phyloP scores from a whole-genome alignment of 2,113 vertebrate species.

The Bothrops jararaca region DNA sequence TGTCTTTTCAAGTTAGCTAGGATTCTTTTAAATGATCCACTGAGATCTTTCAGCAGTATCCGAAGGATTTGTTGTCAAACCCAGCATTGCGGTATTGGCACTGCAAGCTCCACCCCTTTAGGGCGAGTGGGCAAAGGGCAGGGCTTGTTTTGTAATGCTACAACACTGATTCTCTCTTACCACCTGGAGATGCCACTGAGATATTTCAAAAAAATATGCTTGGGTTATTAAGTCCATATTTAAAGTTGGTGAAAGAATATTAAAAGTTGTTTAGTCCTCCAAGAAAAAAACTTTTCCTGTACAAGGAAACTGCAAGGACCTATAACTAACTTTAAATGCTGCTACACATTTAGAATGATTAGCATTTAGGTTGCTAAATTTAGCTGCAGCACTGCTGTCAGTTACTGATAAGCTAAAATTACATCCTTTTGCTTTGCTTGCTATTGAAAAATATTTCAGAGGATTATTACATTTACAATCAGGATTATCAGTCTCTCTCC shows the following conservation, averaged over 20 bases:
- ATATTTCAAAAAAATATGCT: not conserved
- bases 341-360: constrained; percentile 33
- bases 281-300: constrained; percentile 11
- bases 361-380: constrained; percentile 49
- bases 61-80: not conserved
- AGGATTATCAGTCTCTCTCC: constrained; percentile 50
- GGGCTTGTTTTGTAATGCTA: not conserved
- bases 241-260: constrained; percentile 3
- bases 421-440: constrained; percentile 52
- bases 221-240: not conserved
- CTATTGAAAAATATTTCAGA: constrained; percentile 54
- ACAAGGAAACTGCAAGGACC: constrained; percentile 38
- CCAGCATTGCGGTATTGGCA: not conserved
- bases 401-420: constrained; percentile 62
- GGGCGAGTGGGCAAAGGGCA: not conserved
- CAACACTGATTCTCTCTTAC: not conserved
- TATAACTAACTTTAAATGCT: constrained; percentile 45
- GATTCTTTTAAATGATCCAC: not conserved
- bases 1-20: not conserved
- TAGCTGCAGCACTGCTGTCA: constrained; percentile 41
- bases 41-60: not conserved
- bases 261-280: constrained; percentile 24
- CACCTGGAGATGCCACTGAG: not conserved
- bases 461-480: constrained; percentile 57
- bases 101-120: not conserved